Evolutionary conservation across 1,140 invertebrate genomes (phyloP).

Genomic region (Pogonus chalceus): DNA sequence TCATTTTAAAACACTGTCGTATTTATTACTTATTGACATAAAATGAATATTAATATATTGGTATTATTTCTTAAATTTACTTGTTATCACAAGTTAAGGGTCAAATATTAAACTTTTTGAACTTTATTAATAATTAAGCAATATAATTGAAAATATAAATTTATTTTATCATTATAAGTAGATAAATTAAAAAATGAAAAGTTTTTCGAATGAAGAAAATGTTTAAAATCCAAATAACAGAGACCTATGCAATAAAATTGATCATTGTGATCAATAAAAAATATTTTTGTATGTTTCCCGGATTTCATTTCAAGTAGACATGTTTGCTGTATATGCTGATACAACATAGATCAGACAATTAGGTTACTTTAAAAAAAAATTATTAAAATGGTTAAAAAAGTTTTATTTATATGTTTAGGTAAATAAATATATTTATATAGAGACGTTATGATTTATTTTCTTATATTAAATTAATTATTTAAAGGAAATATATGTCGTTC

Average conservation of each 20-base stretch:
- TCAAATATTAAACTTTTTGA: not conserved
- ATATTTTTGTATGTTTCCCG: not conserved
- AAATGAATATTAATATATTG: not conserved
- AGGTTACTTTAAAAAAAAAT: not conserved
- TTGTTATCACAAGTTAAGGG: slow-evolving; percentile 4
- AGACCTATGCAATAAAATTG: no score
- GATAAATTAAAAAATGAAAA: not conserved
- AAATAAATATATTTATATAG: slow-evolving; percentile 12
- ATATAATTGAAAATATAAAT: not conserved
- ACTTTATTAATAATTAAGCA: not conserved
- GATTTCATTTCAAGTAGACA: not conserved
- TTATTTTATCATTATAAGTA: not conserved
- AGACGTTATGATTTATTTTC: slow-evolving; percentile 13
- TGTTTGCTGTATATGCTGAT: not conserved
- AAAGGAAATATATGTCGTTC: slow-evolving; percentile 89
- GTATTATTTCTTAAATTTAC: slow-evolving; percentile 12
- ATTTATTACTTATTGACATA: slow-evolving; percentile 6
- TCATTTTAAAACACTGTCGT: slow-evolving; percentile 20
- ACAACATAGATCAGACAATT: not conserved
- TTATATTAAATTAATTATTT: slow-evolving; percentile 20
- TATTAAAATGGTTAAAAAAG: slow-evolving; percentile 6
- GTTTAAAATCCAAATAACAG: no score
- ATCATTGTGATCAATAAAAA: not conserved
- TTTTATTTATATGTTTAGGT: slow-evolving; percentile 17
- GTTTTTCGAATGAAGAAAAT: no score